These are phyloP conservation scores for Gryon sp. DNA, from an alignment of 1,140 invertebrate species.

Conservation along the genomic window DNA sequence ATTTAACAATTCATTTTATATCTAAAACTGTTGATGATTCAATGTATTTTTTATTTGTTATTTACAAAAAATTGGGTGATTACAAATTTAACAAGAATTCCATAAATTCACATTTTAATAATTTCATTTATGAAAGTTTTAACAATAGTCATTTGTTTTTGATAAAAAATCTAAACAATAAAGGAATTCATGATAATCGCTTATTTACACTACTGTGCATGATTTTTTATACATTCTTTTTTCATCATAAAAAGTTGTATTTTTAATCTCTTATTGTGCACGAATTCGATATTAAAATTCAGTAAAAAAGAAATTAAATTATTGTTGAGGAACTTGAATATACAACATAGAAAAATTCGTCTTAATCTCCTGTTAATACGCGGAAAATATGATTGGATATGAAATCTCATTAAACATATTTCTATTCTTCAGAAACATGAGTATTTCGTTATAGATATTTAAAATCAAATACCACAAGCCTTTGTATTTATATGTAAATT, in stretches of 20 bases:
- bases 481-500: not conserved
- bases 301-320: conserved; percentile 27
- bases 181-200: conserved; percentile 64
- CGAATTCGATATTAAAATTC: conserved; percentile 63
- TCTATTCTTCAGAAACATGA: no score
- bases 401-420: no score
- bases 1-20: conserved; percentile 62
- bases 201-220: conserved; percentile 70
- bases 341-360: not conserved
- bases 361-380: conserved; percentile 33
- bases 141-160: conserved; percentile 71
- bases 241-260: conserved; percentile 20
- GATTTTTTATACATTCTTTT: conserved; percentile 49
- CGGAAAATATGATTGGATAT: conserved; percentile 27
- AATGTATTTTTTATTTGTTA: conserved; percentile 73
- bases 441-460: no score
- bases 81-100: conserved; percentile 72
- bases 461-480: not conserved
- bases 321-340: conserved; percentile 18
- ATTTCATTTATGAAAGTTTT: conserved; percentile 65
- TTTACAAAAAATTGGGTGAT: conserved; percentile 70
- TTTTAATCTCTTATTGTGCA: conserved; percentile 56
- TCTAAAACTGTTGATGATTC: conserved; percentile 67
- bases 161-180: conserved; percentile 69
- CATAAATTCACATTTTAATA: conserved; percentile 69